Conservation (phyloP, 2,888 invertebrate genomes). For the Cenopis cana region DNA sequence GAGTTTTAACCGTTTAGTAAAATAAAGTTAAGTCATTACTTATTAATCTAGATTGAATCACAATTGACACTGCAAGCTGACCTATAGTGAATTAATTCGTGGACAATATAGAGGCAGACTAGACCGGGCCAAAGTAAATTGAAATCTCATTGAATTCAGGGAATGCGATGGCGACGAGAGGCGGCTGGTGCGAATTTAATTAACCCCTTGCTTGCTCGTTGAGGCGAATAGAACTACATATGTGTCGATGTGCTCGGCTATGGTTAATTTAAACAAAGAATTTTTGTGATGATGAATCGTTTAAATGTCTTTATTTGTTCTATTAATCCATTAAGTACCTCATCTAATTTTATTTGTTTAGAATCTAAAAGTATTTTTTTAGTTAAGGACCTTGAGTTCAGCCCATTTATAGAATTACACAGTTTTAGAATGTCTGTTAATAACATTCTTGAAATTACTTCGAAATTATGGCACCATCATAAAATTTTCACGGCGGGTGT, state of each 20-base stretch:
- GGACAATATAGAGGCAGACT: constrained; percentile 65
- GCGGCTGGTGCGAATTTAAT: constrained; percentile 83
- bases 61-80: constrained; percentile 37
- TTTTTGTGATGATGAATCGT: not conserved
- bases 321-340: no score
- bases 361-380: not conserved
- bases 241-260: constrained; percentile 46
- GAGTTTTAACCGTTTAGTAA: no score
- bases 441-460: constrained; percentile 80
- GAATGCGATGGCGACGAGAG: constrained; percentile 80
- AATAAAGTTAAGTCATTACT: no score
- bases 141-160: constrained; percentile 84
- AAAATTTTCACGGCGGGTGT: constrained; percentile 77
- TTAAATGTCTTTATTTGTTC: not conserved
- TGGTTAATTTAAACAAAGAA: constrained; percentile 17
- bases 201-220: constrained; percentile 81
- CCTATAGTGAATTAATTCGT: constrained; percentile 66
- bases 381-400: not conserved
- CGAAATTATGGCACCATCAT: constrained; percentile 80
- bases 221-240: constrained; percentile 62
- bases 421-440: constrained; percentile 49
- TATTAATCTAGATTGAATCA: constrained; percentile 31
- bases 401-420: constrained; percentile 31
- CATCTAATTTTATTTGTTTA: not conserved
- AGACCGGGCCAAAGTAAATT: constrained; percentile 80